Base-by-base conservation (phyloP, 2,113 vertebrate species). In the Nymphicus hollandicus region DNA sequence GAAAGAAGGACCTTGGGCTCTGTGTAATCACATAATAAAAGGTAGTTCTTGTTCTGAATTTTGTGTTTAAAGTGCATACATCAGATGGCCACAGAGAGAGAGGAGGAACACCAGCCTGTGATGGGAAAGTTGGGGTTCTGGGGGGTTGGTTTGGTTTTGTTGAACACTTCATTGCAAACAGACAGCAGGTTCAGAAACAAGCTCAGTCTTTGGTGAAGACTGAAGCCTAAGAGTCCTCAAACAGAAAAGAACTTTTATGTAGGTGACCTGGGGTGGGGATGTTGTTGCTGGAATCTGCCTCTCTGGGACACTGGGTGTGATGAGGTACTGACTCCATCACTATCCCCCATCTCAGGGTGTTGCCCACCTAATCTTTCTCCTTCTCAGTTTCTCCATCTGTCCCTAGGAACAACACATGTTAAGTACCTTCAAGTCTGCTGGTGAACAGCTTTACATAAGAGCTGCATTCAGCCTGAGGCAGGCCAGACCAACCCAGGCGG, bases 251-350 rank as follows among this genome's bases (percentile, higher is more conserved):
- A 4, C 12, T 81, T 89, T 94, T 35, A 11, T 18, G 4, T 8
- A 68, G 23, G 23, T 44, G 29, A 68, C 49, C 23, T 81, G 13
- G 2, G 18, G 4, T 66, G n/a, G 9, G 27, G 10, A 25, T 69
- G 8, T 29, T 22, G 8, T 47, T 88, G 7, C 50, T 85, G 70
- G 39, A 55, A 68, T 93, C 55, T 93, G 35, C 63, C 27, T 64
- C 33, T 46, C 24, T 19, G 2, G 1, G 1, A 49, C 27, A 31
- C 15, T 49, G 35, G 6, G 3, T 64, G 20, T 3, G 1, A 19
- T n/a, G 33, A 43, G 12, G 35, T 76, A 31, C 61, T n/a, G 44
- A 46, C 15, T 39, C n/a, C 44, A n/a, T 10, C 29, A 8, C 25
- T 78, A 9, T 4, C 10, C 25, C 41, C 33, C 13, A 13, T 35